Percentiles rank a stretch among this genome's conserved stretches.
phyloP scores from a whole-genome alignment of 2,888 invertebrate genomes.

The Dicyrtomina minuta region DNA sequence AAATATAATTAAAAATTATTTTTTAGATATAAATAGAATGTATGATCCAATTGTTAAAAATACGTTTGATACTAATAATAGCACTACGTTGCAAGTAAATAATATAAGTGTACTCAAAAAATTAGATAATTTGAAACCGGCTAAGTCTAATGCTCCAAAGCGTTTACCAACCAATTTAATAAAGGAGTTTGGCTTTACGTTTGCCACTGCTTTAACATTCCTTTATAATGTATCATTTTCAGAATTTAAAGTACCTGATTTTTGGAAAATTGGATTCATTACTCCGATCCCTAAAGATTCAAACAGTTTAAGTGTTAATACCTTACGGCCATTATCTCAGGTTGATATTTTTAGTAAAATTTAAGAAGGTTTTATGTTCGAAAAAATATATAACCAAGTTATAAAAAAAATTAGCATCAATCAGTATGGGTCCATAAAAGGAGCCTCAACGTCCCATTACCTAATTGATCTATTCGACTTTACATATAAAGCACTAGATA shows the following conservation, averaged over 20 bases:
- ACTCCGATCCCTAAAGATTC: not conserved
- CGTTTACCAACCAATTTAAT: not conserved
- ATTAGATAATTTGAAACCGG: not conserved
- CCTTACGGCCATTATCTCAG: not conserved
- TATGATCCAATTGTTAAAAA: too few relatives aligned
- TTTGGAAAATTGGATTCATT: not conserved
- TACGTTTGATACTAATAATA: too few relatives aligned
- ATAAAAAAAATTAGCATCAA: not conserved
- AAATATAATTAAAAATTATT: too few relatives aligned
- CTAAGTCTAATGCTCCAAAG: not conserved
- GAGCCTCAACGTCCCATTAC: not conserved
- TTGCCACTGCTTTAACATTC: not conserved
- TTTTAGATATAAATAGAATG: too few relatives aligned
- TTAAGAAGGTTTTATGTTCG: not conserved
- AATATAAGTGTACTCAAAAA: not conserved
- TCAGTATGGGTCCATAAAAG: slow-evolving; percentile 1
- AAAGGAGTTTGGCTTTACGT: not conserved
- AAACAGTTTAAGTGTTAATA: not conserved
- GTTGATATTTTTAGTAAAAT: slow-evolving; percentile 1
- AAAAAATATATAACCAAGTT: not conserved
- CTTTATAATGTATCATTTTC: not conserved
- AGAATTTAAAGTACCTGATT: not conserved
- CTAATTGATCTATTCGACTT: not conserved
- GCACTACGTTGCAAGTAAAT: not conserved
- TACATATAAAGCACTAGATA: not conserved